Base-by-base conservation (phyloP, 2,113 vertebrate species). In the Lanius collurio region DNA sequence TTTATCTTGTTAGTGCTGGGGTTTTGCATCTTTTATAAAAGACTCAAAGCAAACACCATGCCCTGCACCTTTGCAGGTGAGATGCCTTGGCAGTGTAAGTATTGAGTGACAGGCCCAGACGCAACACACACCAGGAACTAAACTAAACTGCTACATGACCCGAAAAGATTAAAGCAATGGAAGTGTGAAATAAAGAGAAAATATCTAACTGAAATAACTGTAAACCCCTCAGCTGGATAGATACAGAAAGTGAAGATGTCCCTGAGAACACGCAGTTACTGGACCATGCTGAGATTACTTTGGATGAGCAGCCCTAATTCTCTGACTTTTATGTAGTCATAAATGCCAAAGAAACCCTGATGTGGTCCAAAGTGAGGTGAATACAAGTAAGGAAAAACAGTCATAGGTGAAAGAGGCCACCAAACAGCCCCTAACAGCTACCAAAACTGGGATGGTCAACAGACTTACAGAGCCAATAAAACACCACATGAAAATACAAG, bases 141-240 rank as follows among this genome's bases (percentile, higher is more conserved):
- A 94, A 93, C 63, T 80, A 59, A 94, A 86, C 64, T 83, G 92
- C 83, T 91, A 41, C 31, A 21, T 90, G 93, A 92, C 85, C 92
- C 9, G 5, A 78, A 96, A 94, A 93, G 92, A 92, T 88, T 71
- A 86, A 90, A 96, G 86, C 73, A 90, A 83, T 60, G 77, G 73
- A 96, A 95, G 93, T 96, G 86, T 94, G 88, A 96, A 93, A 92
- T 88, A 90, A 94, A 88, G 89, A 78, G 71, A 77, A 83, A 93
- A 92, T 87, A 96, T 77, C 86, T 70, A 84, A 88, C 90, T 83
- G 88, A 95, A 88, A 78, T 83, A 96, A 94, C 76, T 89, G 67
- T 81, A 96, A 95, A 94, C n/a, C 73, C 76, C 83, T 89, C 73
- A 89, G 47, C 44, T 83, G 85, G 52, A 79, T 2, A 87, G 73